These are phyloP conservation scores for Bubo bubo DNA, from an alignment of 2,113 vertebrate genomes.

Conservation along the genomic window DNA sequence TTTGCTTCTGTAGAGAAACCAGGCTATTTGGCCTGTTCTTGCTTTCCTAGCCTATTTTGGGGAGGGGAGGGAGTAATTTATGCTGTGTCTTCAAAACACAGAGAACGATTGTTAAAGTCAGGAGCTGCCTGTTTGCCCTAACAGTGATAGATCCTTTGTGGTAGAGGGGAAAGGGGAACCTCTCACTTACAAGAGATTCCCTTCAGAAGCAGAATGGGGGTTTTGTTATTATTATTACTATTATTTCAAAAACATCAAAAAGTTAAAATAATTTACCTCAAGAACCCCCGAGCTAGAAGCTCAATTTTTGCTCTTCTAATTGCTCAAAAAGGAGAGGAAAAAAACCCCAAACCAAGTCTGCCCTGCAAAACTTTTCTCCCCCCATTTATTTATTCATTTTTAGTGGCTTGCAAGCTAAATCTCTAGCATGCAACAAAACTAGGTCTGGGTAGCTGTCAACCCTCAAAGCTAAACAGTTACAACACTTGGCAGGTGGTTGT, in stretches of 20 bases:
- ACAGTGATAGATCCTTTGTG: neutral
- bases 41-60: neutral
- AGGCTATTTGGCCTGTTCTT: neutral
- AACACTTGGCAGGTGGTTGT: neutral
- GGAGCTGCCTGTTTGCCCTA: neutral
- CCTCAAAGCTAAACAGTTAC: slow-evolving; percentile 7
- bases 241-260: neutral
- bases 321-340: neutral
- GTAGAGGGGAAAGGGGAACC: neutral
- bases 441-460: neutral
- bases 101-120: slow-evolving; percentile 18
- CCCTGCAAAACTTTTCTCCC: neutral
- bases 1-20: neutral
- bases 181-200: neutral
- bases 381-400: neutral
- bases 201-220: neutral
- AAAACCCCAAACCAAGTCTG: neutral
- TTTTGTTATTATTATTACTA: neutral
- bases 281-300: neutral
- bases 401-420: neutral
- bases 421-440: neutral
- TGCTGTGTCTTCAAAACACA: neutral
- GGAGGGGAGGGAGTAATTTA: neutral
- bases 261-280: neutral
- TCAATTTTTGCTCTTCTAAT: neutral